Percentiles rank a stretch among this genome's conserved stretches.
phyloP scores from a whole-genome alignment of 2,113 vertebrate species.

The Amphiprion percula region DNA sequence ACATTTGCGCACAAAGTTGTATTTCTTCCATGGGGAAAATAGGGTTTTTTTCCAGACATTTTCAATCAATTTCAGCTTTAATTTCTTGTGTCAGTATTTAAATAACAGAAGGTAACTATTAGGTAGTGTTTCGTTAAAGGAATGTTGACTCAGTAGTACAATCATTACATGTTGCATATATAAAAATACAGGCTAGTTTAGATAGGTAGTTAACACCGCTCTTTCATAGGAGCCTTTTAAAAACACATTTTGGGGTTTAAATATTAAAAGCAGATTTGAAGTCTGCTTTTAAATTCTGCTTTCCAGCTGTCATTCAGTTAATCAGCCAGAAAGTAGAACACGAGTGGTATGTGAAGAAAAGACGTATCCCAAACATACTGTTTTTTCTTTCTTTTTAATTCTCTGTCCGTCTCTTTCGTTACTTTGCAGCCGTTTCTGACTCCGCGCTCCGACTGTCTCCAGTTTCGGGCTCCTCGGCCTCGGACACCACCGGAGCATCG shows the following conservation, averaged over 20 bases:
- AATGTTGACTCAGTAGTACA: slow-evolving; percentile 55
- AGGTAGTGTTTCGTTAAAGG: slow-evolving; percentile 46
- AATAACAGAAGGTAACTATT: slow-evolving; percentile 2
- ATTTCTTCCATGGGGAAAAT: slow-evolving; percentile 19
- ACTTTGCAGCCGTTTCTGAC: slow-evolving; percentile 47
- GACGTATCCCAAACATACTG: slow-evolving; percentile 1
- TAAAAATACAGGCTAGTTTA: slow-evolving; percentile 31
- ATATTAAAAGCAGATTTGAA: slow-evolving; percentile 8
- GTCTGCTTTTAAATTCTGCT: slow-evolving; percentile 3
- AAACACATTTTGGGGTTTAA: neutral
- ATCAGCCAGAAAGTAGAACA: slow-evolving; percentile 20
- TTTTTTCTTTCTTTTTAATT: slow-evolving; percentile 26
- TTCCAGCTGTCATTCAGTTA: slow-evolving; percentile 22
- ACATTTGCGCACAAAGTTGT: slow-evolving; percentile 24
- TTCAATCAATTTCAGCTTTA: neutral
- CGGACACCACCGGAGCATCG: slow-evolving; percentile 1
- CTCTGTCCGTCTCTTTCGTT: slow-evolving; percentile 34
- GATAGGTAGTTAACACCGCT: slow-evolving; percentile 39
- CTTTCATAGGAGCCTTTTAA: slow-evolving; percentile 4
- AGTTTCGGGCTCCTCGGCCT: slow-evolving; percentile 8
- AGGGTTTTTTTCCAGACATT: neutral
- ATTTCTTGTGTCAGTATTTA: neutral
- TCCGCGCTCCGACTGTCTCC: slow-evolving; percentile 19
- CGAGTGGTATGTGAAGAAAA: slow-evolving; percentile 4
- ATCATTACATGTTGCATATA: neutral